Evolutionary conservation across 2,888 invertebrate species (phyloP).

Genomic region (Cheilosia grossa): DNA sequence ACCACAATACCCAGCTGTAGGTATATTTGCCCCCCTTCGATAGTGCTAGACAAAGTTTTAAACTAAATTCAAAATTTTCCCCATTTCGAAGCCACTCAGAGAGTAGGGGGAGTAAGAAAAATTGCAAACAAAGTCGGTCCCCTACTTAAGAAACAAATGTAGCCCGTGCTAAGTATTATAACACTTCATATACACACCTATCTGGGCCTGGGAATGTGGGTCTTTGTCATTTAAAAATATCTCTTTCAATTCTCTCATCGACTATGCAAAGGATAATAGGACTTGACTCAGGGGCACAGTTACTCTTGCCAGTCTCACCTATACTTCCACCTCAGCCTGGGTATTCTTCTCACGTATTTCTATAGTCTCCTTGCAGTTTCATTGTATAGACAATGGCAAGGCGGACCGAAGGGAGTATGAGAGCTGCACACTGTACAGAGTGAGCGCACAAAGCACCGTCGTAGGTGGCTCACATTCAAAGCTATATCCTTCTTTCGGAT

Average conservation of each 20-base stretch:
- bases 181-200: slow-evolving; percentile 17
- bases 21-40: not conserved
- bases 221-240: slow-evolving; percentile 55
- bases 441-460: slow-evolving; percentile 38
- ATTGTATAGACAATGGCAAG: slow-evolving; percentile 26
- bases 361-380: slow-evolving; percentile 19
- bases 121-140: slow-evolving; percentile 24
- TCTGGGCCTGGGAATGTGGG: slow-evolving; percentile 27
- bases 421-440: slow-evolving; percentile 4
- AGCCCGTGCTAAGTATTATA: slow-evolving; percentile 47
- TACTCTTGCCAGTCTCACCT: slow-evolving; percentile 7
- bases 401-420: not conserved
- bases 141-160: slow-evolving; percentile 46
- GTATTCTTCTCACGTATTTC: slow-evolving; percentile 27
- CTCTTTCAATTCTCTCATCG: slow-evolving; percentile 38
- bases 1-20: not conserved
- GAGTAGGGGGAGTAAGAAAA: not conserved
- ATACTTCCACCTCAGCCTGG: not conserved
- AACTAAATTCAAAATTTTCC: slow-evolving; percentile 7
- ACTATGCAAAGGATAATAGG: slow-evolving; percentile 42
- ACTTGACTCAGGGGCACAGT: slow-evolving; percentile 29
- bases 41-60: slow-evolving; percentile 1
- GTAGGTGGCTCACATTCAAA: slow-evolving; percentile 45
- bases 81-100: not conserved
- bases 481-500: slow-evolving; percentile 39